These are phyloP conservation scores for Gryllus bimaculatus DNA, from an alignment of 1,140 invertebrate genomes.

Conservation along the genomic window DNA sequence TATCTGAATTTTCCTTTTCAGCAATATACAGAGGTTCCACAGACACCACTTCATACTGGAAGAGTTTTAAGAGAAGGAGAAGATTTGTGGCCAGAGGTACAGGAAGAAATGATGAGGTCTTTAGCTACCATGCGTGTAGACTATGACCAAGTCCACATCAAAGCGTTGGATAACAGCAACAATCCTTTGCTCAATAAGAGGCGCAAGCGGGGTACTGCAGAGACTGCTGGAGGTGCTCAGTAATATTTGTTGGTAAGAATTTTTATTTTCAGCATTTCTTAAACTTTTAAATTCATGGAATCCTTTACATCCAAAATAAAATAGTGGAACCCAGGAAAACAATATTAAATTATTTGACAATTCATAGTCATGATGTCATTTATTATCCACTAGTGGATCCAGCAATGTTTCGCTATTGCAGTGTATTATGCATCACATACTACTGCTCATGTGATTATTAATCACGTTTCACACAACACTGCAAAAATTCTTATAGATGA, in stretches of 20 bases:
- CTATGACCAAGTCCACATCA: conserved; percentile 83
- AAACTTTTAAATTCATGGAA: too few species aligned
- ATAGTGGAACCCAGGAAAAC: too few species aligned
- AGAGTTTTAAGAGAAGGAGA: conserved; percentile 79
- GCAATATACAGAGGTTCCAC: conserved; percentile 81
- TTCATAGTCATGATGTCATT: too few species aligned
- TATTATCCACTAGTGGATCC: too few species aligned
- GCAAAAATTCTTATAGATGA: too few species aligned
- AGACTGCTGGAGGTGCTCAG: conserved; percentile 2
- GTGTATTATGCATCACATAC: too few species aligned
- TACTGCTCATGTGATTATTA: too few species aligned
- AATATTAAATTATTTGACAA: too few species aligned
- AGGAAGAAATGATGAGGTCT: conserved; percentile 97
- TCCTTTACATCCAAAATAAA: too few species aligned
- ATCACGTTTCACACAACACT: too few species aligned
- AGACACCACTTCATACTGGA: conserved; percentile 85
- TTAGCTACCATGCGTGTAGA: conserved; percentile 94
- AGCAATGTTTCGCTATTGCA: too few species aligned
- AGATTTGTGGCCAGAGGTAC: conserved; percentile 90
- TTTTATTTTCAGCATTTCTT: neutral
- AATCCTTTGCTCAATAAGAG: conserved; percentile 85
- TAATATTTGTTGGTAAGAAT: conserved; percentile 5
- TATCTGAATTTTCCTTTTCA: conserved; percentile 30
- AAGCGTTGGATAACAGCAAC: conserved; percentile 81
- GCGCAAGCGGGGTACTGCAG: conserved; percentile 38